These are phyloP conservation scores for Porites lutea DNA, from an alignment of 64 coral and sea anemone genomes.

Conservation along the genomic window DNA sequence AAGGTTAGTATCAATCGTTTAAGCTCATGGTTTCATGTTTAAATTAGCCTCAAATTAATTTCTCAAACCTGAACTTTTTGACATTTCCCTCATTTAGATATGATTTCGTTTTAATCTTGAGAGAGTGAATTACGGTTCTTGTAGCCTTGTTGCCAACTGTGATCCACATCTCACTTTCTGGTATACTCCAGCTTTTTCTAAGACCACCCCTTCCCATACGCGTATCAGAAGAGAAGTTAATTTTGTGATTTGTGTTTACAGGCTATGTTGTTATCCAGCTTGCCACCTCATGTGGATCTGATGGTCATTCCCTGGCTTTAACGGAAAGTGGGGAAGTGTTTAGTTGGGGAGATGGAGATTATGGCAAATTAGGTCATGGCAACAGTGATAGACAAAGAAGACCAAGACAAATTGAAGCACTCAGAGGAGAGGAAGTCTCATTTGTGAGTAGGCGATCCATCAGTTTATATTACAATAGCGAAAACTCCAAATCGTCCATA, in stretches of 20 bases:
- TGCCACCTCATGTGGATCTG: constrained; percentile 84
- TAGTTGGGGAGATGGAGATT: constrained; percentile 93
- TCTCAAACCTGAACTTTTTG: too few species aligned
- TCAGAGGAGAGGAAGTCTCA: constrained; percentile 85
- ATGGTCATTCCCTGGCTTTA: constrained; percentile 85
- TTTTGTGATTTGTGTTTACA: neutral
- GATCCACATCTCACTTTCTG: too few species aligned
- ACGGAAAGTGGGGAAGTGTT: constrained; percentile 93
- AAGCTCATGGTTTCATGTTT: too few species aligned
- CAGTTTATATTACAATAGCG: too few species aligned
- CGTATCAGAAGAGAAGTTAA: neutral
- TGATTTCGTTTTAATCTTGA: too few species aligned
- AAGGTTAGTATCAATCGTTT: constrained; percentile 53
- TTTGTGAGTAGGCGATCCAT: constrained; percentile 55
- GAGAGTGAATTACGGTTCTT: too few species aligned
- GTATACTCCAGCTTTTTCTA: too few species aligned
- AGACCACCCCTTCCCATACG: neutral
- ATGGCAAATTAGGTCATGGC: constrained; percentile 89
- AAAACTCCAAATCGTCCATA: too few species aligned
- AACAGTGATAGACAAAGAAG: constrained; percentile 86
- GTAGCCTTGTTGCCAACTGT: too few species aligned
- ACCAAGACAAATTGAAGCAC: constrained; percentile 86
- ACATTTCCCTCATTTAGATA: too few species aligned
- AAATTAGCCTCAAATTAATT: too few species aligned
- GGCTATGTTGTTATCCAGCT: constrained; percentile 89